These are phyloP conservation scores for Calliphora vicina DNA, from an alignment of 1,140 invertebrate genomes.

Conservation along the genomic window DNA sequence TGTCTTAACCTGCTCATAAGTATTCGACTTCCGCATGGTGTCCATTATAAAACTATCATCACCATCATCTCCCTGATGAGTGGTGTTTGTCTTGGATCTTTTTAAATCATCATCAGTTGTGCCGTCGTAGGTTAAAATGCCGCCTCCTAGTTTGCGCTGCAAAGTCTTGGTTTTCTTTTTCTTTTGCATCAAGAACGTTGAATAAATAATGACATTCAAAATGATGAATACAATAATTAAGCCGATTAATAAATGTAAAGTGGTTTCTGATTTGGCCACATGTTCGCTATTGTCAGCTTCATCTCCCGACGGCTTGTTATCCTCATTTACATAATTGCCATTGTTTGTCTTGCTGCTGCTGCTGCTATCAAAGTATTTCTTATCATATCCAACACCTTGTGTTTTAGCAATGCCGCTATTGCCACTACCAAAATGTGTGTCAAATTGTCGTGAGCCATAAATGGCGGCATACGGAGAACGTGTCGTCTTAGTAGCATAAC, in stretches of 20 bases:
- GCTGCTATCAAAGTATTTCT: not conserved
- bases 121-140: conserved; percentile 57
- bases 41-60: conserved; percentile 60
- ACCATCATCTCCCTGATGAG: conserved; percentile 50
- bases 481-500: not conserved
- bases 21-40: conserved; percentile 62
- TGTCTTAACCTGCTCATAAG: conserved; percentile 67
- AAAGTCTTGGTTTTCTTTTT: conserved; percentile 48
- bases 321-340: conserved; percentile 26
- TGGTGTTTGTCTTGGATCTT: conserved; percentile 48
- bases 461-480: not conserved
- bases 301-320: not conserved
- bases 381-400: conserved; percentile 13
- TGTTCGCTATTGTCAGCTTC: conserved; percentile 35
- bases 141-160: conserved; percentile 51
- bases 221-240: conserved; percentile 81
- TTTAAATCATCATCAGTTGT: conserved; percentile 62
- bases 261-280: conserved; percentile 64
- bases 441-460: not conserved
- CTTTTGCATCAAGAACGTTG: conserved; percentile 53
- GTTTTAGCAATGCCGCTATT: conserved; percentile 37
- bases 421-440: not conserved
- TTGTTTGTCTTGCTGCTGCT: conserved; percentile 37
- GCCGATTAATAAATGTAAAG: conserved; percentile 77
- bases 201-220: conserved; percentile 73